Evolutionary conservation across 2,888 invertebrate species (phyloP), one percentile per base, ranked within the genome.

Genomic region (Lomographa bimaculata): DNA sequence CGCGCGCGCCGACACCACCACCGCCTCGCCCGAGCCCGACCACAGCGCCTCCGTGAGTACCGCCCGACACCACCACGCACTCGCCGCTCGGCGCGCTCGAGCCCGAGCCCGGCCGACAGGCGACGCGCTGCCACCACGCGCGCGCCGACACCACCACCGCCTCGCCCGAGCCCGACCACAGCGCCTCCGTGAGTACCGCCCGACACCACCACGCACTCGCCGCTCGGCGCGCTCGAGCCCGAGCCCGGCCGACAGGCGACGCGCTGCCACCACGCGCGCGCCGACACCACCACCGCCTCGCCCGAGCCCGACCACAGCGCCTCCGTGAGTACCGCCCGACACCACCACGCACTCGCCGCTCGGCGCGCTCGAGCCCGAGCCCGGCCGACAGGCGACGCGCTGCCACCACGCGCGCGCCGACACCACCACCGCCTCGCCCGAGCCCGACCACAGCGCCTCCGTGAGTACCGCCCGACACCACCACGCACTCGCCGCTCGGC

Each of bases 131-230:
- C 39, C 55, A 66, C 36, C 47, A 38, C 65, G 20, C 71, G 66
- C 2, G 68, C 50, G 83, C 89, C 1, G 90, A 89, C 55, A 89
- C 90, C 28, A 89, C 89, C 8, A 89, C 89, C 17, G 71, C 71
- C 47, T 82, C 82, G 43, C 89, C 89, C 3, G 89, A 87, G 46
- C 89, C 62, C 73, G 1, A 89, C 89, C 49, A 66, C 72, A 79
- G 67, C 52, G 79, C 89, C 8, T 83, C 86, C 70, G 90, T 89
- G 32, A 73, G 76, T 66, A n/a, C 95, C 96, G 3, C 96, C 96
- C 0, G 96, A 96, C 64, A 96, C 96, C 0, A 96, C 96, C 0
- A 96, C 96, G 0, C 94, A 94, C 64, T 95, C 95, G 76, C 96
- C 96, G 6, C 86, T 93, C 40, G 94, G 93, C 37, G 90, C 92